Base-by-base conservation (phyloP, 2,113 vertebrate species). In the Damaliscus lunatus region DNA sequence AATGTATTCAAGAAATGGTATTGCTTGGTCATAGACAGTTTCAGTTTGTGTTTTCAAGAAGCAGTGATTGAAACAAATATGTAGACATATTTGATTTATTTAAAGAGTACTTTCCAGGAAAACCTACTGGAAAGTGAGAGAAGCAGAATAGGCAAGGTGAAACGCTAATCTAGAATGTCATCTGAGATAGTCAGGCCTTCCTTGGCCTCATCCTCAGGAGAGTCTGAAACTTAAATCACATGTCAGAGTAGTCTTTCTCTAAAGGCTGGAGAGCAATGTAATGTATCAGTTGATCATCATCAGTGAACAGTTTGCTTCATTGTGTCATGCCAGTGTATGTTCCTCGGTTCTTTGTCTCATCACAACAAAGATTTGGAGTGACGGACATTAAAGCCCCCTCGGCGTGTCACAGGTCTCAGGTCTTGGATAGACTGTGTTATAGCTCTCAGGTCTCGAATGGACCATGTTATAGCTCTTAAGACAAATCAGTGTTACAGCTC, bases 321-420 rank as follows among this genome's bases (percentile, higher is more conserved):
- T 57, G 55, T 57, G 55, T 57, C 55, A 25, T 1, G 0, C 0
- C 3, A 25, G 23, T 57, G 23, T 57, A 25, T 57, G 9, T 57
- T 57, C 9, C 23, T 57, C 9, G 3, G 55, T 57, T 57, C 23
- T 57, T 57, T 57, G 23, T 25, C 55, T 57, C 3, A 0, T 57
- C 55, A 57, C 23, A 57, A 25, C 23, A 57, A 57, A 57, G 55
- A 57, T 57, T 57, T 57, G 55, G 23, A 25, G 9, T 25, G 55
- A 57, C 0, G 55, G 23, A 57, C 55, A 57, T 57, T 57, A 57
- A 11, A 57, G 9, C 3, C 55, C 23, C 55, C 9, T 57, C 0
- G 0, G 9, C 23, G 0, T 25, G 8, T 57, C 55, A 57, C 23
- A 57, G 55, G 23, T 25, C 23, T 25, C 55, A 11, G 1, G 55